A percentile compares a stretch with the other conserved stretches of the same genome.
phyloP scores from a whole-genome alignment of 2,888 invertebrate species.

The Dermolepida albohirtum region DNA sequence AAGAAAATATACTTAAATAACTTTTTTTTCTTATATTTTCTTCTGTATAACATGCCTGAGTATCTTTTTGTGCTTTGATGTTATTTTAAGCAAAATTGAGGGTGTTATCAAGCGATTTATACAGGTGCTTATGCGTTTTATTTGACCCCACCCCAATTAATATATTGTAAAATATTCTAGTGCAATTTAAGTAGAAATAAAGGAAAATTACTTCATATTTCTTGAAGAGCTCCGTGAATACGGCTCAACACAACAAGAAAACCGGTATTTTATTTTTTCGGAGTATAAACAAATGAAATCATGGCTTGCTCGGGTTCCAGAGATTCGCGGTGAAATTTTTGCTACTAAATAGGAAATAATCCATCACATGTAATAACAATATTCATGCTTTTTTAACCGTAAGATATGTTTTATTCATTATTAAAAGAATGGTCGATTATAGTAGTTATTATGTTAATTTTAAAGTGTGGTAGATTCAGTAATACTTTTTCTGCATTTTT shows the following conservation, averaged over 20 bases:
- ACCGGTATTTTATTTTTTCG: conserved; percentile 43
- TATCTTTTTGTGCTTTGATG: conserved; percentile 10
- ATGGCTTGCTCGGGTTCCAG: conserved; percentile 6
- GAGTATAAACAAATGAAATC: conserved; percentile 44
- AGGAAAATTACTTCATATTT: no score
- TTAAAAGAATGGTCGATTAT: not conserved
- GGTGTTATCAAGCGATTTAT: not conserved
- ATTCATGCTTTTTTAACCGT: conserved; percentile 23
- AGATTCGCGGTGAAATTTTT: conserved; percentile 18
- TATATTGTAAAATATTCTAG: no score
- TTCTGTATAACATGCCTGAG: not conserved
- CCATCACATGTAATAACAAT: not conserved
- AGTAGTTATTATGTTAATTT: conserved; percentile 12
- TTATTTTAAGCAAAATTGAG: conserved; percentile 23
- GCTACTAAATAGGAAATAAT: conserved; percentile 6
- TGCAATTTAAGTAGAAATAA: no score
- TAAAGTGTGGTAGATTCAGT: no score
- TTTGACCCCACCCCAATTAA: not conserved
- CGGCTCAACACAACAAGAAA: conserved; percentile 30
- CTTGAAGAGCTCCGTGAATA: not conserved
- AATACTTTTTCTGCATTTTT: no score
- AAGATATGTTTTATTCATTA: conserved; percentile 16
- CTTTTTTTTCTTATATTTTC: conserved; percentile 11
- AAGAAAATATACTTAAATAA: not conserved
- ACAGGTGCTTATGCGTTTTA: conserved; percentile 15